A percentile compares a stretch with the other conserved stretches of the same genome.
Conservation (phyloP, 2,797 vertebrate genomes). For the Monodelphis domestica region DNA sequence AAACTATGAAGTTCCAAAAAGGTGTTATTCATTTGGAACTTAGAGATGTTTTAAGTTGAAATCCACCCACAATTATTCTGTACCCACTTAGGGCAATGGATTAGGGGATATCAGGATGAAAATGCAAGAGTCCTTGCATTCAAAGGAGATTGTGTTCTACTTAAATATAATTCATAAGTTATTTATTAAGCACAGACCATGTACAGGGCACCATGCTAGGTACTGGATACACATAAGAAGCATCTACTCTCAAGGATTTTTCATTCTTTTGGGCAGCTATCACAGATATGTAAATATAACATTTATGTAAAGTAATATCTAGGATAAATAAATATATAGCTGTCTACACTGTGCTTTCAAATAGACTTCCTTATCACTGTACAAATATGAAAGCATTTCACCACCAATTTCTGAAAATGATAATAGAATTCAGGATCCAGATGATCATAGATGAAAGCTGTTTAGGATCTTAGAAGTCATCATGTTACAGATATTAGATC, state of each 20-base stretch:
- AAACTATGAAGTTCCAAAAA: constrained; percentile 27
- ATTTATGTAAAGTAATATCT: neutral
- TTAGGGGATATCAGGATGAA: neutral
- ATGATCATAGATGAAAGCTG: neutral
- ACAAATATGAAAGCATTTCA: neutral
- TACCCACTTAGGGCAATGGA: neutral
- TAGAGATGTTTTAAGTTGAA: neutral
- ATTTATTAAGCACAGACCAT: neutral
- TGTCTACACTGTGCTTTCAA: neutral
- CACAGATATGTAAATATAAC: neutral
- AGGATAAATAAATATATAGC: accelerated
- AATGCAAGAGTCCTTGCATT: neutral
- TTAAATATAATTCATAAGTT: neutral
- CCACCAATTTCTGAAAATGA: neutral
- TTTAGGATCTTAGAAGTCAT: neutral
- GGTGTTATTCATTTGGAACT: neutral
- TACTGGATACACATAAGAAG: neutral
- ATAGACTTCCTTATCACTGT: neutral
- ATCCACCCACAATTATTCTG: neutral
- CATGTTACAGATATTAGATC: neutral
- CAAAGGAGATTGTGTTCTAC: neutral
- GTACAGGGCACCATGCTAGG: neutral
- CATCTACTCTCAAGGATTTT: neutral
- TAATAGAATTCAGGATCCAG: neutral
- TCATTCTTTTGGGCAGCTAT: neutral